A percentile compares a stretch with the other conserved stretches of the same genome.
phyloP scores from a whole-genome alignment of 1,140 invertebrate genomes.

The Spodoptera frugiperda region DNA sequence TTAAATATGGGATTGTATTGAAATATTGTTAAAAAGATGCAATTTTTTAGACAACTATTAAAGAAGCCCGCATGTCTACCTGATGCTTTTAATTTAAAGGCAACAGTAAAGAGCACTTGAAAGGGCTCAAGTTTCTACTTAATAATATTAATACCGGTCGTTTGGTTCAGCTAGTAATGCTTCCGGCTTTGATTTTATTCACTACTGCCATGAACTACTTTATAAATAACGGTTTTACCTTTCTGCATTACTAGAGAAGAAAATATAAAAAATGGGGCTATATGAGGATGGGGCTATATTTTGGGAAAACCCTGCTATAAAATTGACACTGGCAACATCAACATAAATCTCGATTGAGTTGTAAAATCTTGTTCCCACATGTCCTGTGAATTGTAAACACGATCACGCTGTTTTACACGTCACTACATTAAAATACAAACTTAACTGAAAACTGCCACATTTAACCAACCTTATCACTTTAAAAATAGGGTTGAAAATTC shows the following conservation, averaged over 20 bases:
- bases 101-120: conserved; percentile 21
- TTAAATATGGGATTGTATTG: conserved; percentile 46
- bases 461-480: background rate
- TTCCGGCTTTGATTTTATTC: conserved; percentile 1
- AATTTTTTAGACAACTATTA: conserved; percentile 21
- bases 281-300: conserved; percentile 16
- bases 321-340: conserved; percentile 10
- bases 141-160: background rate
- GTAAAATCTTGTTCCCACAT: conserved; percentile 57
- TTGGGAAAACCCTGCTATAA: background rate
- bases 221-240: background rate
- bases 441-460: background rate
- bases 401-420: conserved; percentile 54
- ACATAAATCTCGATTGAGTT: conserved; percentile 54
- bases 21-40: conserved; percentile 36
- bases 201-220: background rate
- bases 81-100: conserved; percentile 15
- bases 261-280: background rate
- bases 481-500: conserved; percentile 28
- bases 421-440: conserved; percentile 30
- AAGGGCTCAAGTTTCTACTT: conserved; percentile 18
- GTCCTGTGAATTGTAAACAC: conserved; percentile 59
- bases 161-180: background rate
- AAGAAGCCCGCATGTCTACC: conserved; percentile 33
- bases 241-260: background rate